These are phyloP conservation scores for Chalcis sispes DNA, from an alignment of 2,888 invertebrate species.

Conservation along the genomic window DNA sequence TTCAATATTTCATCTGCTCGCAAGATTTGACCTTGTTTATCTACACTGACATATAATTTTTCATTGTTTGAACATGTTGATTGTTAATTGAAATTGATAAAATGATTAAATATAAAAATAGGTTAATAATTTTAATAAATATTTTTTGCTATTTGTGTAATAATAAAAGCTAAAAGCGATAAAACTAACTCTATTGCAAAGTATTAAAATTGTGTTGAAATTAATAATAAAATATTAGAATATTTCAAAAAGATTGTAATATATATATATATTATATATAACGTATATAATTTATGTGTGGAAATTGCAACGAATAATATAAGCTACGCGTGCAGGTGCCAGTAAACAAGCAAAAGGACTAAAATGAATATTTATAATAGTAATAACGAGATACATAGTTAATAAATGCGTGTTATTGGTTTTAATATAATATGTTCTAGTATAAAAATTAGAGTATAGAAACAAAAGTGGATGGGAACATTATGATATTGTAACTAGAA, in stretches of 20 bases:
- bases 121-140: conserved; percentile 21
- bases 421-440: conserved; percentile 25
- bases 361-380: conserved; percentile 1
- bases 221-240: background rate
- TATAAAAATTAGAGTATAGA: conserved; percentile 22
- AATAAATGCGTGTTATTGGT: conserved; percentile 13
- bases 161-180: conserved; percentile 30
- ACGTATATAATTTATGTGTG: conserved; percentile 1
- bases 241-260: conserved; percentile 2
- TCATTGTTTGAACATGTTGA: background rate
- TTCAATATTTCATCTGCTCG: too few species aligned
- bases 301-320: conserved; percentile 6
- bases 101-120: conserved; percentile 21
- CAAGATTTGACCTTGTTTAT: background rate
- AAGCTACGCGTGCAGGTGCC: conserved; percentile 53
- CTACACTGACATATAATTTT: conserved; percentile 34
- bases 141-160: conserved; percentile 17
- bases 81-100: background rate
- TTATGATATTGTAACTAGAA: conserved; percentile 11
- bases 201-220: conserved; percentile 10
- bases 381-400: conserved; percentile 24
- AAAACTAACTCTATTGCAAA: conserved; percentile 38
- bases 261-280: too few species aligned
- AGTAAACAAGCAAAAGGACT: conserved; percentile 46
- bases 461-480: conserved; percentile 26